These are phyloP conservation scores for Xestobium rufovillosum DNA, from an alignment of 2,888 invertebrate genomes.

Conservation along the genomic window DNA sequence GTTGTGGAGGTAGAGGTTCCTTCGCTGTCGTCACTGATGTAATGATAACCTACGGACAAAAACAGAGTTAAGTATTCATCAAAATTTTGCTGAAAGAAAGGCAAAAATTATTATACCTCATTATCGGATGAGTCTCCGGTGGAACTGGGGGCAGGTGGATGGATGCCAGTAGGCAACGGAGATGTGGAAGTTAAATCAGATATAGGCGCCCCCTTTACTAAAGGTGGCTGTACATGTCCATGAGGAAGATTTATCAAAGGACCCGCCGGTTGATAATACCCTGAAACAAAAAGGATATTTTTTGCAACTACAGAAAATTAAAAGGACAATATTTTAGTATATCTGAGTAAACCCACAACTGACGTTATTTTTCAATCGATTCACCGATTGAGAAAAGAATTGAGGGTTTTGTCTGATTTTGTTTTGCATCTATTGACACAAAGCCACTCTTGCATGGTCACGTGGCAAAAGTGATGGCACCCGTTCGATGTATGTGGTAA, in stretches of 20 bases:
- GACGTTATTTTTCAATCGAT: too few relatives aligned
- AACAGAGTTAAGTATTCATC: not conserved
- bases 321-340: too few relatives aligned
- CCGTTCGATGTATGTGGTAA: too few relatives aligned
- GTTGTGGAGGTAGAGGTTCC: constrained; percentile 42
- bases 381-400: too few relatives aligned
- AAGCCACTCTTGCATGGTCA: too few relatives aligned
- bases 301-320: too few relatives aligned
- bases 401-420: too few relatives aligned
- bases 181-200: constrained; percentile 48
- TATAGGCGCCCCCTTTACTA: constrained; percentile 43
- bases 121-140: constrained; percentile 43
- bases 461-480: too few relatives aligned
- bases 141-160: constrained; percentile 41
- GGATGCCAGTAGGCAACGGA: constrained; percentile 45
- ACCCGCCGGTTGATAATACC: constrained; percentile 88
- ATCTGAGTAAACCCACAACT: too few relatives aligned
- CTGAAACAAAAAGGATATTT: constrained; percentile 53
- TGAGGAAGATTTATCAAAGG: constrained; percentile 69
- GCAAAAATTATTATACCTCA: constrained; percentile 33
- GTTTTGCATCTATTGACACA: too few relatives aligned
- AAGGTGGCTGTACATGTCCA: constrained; percentile 40
- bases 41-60: constrained; percentile 37
- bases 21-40: constrained; percentile 41
- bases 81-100: constrained; percentile 4